These are phyloP conservation scores for Ceratosolen solmsi DNA, from an alignment of 1,140 invertebrate genomes.

Conservation along the genomic window DNA sequence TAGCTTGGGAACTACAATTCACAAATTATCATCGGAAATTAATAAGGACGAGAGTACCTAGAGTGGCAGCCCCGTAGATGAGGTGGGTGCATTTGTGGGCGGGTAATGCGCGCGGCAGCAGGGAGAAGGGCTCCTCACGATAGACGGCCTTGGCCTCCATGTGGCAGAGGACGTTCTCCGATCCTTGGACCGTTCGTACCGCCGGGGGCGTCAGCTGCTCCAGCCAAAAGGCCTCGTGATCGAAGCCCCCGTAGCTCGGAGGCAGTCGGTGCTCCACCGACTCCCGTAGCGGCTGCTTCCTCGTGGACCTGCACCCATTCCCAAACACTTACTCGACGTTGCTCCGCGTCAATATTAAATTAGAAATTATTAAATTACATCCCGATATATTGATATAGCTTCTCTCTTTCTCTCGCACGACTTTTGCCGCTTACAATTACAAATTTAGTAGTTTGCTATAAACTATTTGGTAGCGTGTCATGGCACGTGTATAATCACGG, in stretches of 20 bases:
- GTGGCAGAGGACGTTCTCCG: conserved; percentile 78
- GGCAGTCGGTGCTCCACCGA: conserved; percentile 79
- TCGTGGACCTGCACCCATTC: background rate
- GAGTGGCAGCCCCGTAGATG: conserved; percentile 84
- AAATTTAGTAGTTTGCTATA: no score
- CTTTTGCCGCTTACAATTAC: no score
- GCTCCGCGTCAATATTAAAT: no score
- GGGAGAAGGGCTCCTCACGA: conserved; percentile 79
- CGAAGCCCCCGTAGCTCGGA: conserved; percentile 63
- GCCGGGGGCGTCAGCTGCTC: conserved; percentile 67
- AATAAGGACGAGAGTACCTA: conserved; percentile 57
- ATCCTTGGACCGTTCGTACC: conserved; percentile 59
- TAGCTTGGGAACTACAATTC: no score
- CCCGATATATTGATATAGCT: no score
- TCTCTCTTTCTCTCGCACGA: no score
- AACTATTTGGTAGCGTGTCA: no score
- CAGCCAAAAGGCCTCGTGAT: conserved; percentile 69
- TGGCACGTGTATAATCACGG: no score
- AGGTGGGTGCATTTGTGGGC: conserved; percentile 85
- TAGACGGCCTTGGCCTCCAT: conserved; percentile 80
- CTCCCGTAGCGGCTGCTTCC: conserved; percentile 75
- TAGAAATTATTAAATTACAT: no score
- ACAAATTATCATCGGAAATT: no score
- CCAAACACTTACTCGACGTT: no score
- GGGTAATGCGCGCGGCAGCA: conserved; percentile 80